A percentile compares a stretch with the other conserved stretches of the same genome.
Conservation (phyloP, 2,888 invertebrate species). For the Amphipyra berbera region DNA sequence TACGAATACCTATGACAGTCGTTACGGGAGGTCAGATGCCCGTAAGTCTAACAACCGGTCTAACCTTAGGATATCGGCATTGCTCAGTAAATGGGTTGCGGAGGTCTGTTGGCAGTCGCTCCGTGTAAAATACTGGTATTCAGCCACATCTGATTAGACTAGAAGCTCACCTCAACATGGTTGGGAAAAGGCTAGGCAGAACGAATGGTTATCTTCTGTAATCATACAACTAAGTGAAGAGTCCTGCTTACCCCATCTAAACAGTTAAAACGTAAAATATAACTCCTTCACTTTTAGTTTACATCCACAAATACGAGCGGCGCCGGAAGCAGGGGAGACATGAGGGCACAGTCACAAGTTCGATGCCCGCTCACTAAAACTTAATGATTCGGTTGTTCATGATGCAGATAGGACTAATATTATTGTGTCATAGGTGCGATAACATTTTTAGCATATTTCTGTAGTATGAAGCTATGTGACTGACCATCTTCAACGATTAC, state of each 20-base stretch:
- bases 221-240: too few relatives aligned
- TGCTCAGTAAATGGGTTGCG: too few relatives aligned
- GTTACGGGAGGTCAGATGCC: too few relatives aligned
- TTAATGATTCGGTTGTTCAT: conserved; percentile 67
- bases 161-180: too few relatives aligned
- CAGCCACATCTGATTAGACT: too few relatives aligned
- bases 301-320: conserved; percentile 31
- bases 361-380: conserved; percentile 72
- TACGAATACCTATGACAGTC: too few relatives aligned
- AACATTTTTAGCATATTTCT: conserved; percentile 1
- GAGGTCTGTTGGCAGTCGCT: too few relatives aligned
- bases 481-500: neutral
- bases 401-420: conserved; percentile 58
- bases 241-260: neutral
- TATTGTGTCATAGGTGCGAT: conserved; percentile 51
- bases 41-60: too few relatives aligned
- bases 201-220: too few relatives aligned
- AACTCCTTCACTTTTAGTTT: conserved; percentile 18
- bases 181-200: too few relatives aligned
- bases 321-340: conserved; percentile 62
- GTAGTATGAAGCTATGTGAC: conserved; percentile 17
- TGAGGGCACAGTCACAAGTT: conserved; percentile 67
- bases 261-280: neutral
- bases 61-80: too few relatives aligned
- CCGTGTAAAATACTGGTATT: too few relatives aligned